Conservation (phyloP, 2,113 vertebrate genomes). For the Platysternon megacephalum region DNA sequence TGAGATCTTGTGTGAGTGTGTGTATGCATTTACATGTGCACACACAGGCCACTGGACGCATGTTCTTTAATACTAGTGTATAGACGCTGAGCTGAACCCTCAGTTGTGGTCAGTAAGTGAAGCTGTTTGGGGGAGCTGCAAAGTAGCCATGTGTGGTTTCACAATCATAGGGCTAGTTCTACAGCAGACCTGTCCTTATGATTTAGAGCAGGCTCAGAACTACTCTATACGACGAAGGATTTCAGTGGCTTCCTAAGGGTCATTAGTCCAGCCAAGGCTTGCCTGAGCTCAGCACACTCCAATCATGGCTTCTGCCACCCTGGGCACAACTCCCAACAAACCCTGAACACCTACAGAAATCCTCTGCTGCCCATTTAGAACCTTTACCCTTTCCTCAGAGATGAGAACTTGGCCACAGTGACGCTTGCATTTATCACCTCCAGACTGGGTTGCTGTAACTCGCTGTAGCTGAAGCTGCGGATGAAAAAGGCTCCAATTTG, state of each 20-base stretch:
- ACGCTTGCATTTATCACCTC: background rate
- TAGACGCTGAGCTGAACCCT: background rate
- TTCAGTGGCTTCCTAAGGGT: background rate
- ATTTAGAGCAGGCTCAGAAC: background rate
- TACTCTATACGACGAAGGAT: background rate
- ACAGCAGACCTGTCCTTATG: background rate
- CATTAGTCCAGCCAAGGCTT: background rate
- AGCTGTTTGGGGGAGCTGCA: background rate
- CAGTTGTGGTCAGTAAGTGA: background rate
- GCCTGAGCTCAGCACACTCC: background rate
- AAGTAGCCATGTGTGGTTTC: background rate
- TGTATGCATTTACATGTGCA: background rate
- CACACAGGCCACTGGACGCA: background rate
- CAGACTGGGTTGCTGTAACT: background rate
- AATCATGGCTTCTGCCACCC: background rate
- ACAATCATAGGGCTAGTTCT: background rate
- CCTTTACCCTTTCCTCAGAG: background rate
- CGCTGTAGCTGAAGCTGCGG: background rate
- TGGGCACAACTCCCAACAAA: background rate
- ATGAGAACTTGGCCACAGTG: background rate
- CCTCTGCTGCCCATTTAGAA: background rate
- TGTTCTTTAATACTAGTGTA: constrained; percentile 33
- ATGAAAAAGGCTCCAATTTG: background rate
- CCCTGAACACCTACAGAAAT: accelerated
- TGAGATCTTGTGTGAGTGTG: background rate